Evolutionary conservation across 2,113 vertebrate species (phyloP), one percentile per base, ranked within the genome.

Genomic region (Psittacula cyanocephala): DNA sequence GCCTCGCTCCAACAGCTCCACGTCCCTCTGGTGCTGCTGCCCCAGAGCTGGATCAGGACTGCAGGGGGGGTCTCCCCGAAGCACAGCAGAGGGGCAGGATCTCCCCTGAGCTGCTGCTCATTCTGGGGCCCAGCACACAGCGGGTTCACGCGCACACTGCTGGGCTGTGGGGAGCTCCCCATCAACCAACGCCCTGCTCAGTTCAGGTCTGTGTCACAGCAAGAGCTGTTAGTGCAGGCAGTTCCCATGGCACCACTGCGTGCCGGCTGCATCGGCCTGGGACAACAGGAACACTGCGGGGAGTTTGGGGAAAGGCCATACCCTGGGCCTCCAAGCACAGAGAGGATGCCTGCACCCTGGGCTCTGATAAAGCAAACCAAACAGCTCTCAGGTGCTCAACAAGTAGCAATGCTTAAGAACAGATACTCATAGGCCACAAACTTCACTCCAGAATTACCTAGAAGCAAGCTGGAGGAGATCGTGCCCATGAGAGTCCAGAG

Each of bases 201-300:
- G 31, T 44, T 79, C 16, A 41, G 47, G 39, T 44, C 15, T 9
- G 17, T 31, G 49, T 19, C 9, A 4, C 75, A 80, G 31, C 17
- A 63, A 25, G 23, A 57, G 22, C n/a, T 60, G 3, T 12, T 8
- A 25, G 53, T 14, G 24, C 67, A 88, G 59, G 63, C 80, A 50
- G 60, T 5, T 74, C 37, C 60, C 52, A 29, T 7, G 23, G 59
- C 57, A 71, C 16, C 62, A 50, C 16, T 0, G 0, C 44, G 52
- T 0, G 0, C 50, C 31, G 60, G 11, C 18, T 28, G 20, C 27
- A 18, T 5, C 0, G 0, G 33, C 43, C 35, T 37, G 14, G 53
- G 27, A 85, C 60, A 75, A 63, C 24, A 67, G 59, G 39, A 60
- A 23, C 46, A 31, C 31, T 2, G 7, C 37, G 27, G 44, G 12